Evolutionary conservation across 2,888 invertebrate species (phyloP).

Genomic region (Tachystola acroxantha): DNA sequence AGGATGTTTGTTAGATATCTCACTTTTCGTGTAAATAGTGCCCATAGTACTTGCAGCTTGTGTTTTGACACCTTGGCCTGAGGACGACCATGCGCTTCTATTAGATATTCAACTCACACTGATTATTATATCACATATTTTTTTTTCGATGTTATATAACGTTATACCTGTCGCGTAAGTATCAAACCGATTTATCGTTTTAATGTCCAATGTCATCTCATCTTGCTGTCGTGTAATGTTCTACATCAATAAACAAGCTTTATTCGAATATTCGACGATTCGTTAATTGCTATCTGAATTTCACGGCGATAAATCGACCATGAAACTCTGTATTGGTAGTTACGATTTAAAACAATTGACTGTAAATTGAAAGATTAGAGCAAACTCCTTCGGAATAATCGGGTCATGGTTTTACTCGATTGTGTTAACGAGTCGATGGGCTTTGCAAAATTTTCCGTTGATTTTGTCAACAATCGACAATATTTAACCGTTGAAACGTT

Average conservation of each 20-base stretch:
- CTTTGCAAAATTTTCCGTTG: not conserved
- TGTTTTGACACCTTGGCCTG: no score
- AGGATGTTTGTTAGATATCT: no score
- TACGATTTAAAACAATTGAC: conserved; percentile 19
- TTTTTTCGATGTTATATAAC: no score
- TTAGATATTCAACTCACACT: no score
- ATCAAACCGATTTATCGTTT: no score
- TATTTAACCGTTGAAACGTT: no score
- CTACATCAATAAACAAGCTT: conserved; percentile 4
- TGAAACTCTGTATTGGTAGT: conserved; percentile 4
- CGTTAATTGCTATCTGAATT: conserved; percentile 10
- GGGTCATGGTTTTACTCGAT: conserved; percentile 31
- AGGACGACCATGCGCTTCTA: no score
- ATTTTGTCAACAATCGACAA: not conserved
- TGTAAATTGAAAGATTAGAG: conserved; percentile 48
- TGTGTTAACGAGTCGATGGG: conserved; percentile 9
- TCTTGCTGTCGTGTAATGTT: not conserved
- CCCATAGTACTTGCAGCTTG: no score
- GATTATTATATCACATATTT: no score
- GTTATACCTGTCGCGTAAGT: no score
- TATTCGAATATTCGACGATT: conserved; percentile 1
- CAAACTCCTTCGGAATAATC: conserved; percentile 29
- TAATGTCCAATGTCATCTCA: no score
- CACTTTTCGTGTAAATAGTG: no score
- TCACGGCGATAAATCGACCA: conserved; percentile 5